A percentile compares a stretch with the other conserved stretches of the same genome.
Evolutionary conservation across 2,113 vertebrate species (phyloP).

Genomic region (Gavia stellata): DNA sequence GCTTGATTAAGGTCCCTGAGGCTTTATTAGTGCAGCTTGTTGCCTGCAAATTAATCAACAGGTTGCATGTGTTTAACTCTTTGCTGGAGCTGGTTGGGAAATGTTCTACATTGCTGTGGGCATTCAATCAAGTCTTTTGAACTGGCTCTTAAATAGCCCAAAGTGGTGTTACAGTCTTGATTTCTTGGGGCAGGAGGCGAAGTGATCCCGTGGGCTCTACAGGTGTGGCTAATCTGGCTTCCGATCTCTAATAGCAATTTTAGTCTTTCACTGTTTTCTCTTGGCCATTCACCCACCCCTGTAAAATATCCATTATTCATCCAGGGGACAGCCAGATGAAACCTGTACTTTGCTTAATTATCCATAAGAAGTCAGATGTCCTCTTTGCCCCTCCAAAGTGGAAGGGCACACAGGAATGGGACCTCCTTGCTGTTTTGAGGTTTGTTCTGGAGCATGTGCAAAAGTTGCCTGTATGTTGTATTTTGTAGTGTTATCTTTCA

Average conservation of each 20-base stretch:
- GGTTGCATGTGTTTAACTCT: slow-evolving; percentile 38
- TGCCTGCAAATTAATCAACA: slow-evolving; percentile 61
- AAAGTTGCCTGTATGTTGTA: not conserved
- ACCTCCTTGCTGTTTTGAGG: not conserved
- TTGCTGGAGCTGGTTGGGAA: not conserved
- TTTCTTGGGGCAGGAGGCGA: not conserved
- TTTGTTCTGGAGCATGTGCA: not conserved
- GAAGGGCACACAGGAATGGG: not conserved
- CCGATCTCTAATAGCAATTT: not conserved
- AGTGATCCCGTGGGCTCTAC: not conserved
- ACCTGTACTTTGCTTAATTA: not conserved
- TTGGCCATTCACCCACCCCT: not conserved
- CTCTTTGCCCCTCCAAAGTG: not conserved
- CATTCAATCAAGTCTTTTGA: not conserved
- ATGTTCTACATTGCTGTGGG: not conserved
- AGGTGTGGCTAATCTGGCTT: not conserved
- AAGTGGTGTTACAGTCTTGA: not conserved
- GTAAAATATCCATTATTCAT: not conserved
- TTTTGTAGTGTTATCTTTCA: not conserved
- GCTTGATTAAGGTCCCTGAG: slow-evolving; percentile 42
- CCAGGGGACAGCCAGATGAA: not conserved
- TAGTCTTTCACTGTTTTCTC: not conserved
- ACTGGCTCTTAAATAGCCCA: not conserved
- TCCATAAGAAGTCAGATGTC: not conserved
- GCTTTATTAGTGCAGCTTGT: slow-evolving; percentile 44